phyloP scores from a whole-genome alignment of 30 jellyfish, hydroid and myxozoan genomes.

The Chrysaora quinquecirrha region DNA sequence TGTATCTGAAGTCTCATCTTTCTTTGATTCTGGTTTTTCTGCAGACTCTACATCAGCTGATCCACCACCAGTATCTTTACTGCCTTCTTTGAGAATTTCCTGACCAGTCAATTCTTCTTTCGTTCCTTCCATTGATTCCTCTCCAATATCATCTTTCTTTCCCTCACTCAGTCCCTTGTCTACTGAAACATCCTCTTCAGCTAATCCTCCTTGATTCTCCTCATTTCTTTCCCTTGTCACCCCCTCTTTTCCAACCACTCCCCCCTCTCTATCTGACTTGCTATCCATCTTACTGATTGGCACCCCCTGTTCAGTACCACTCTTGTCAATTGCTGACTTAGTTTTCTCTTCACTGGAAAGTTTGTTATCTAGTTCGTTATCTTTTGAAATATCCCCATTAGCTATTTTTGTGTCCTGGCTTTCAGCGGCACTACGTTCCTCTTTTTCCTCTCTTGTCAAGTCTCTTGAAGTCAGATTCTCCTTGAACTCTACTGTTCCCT shows the following conservation, averaged over 20 bases:
- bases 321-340: too few species aligned
- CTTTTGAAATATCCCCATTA: too few species aligned
- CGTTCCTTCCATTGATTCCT: neutral
- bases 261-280: neutral
- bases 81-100: neutral
- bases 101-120: neutral
- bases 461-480: too few species aligned
- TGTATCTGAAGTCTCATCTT: neutral
- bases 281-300: too few species aligned
- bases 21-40: neutral
- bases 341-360: too few species aligned
- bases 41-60: neutral
- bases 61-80: slow-evolving; percentile 29
- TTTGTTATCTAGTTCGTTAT: too few species aligned
- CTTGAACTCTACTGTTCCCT: too few species aligned
- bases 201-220: neutral
- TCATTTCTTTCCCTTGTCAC: neutral
- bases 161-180: neutral
- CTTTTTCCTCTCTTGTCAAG: too few species aligned
- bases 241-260: neutral
- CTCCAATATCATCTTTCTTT: neutral
- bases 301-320: too few species aligned
- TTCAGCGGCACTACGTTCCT: too few species aligned
- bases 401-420: too few species aligned
- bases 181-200: neutral